phyloP scores from a whole-genome alignment of 2,113 vertebrate genomes.

The Prietella phreatophila region DNA sequence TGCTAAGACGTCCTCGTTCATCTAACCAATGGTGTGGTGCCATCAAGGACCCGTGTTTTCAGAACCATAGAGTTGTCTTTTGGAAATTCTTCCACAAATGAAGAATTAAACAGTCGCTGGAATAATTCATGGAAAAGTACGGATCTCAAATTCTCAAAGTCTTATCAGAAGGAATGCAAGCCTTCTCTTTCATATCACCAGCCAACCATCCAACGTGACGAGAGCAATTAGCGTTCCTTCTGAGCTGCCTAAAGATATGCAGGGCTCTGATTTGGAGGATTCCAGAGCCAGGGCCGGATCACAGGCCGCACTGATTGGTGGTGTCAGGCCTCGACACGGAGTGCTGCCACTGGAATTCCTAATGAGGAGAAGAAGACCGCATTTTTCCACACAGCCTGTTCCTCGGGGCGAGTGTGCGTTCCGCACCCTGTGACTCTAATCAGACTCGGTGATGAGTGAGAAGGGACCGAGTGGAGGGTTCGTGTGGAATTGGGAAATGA shows the following conservation, averaged over 20 bases:
- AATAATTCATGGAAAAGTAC: background rate
- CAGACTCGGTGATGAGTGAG: conserved; percentile 19
- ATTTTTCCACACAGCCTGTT: conserved; percentile 44
- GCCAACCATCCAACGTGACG: conserved; percentile 58
- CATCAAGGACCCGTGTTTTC: conserved; percentile 64
- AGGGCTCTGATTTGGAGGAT: conserved; percentile 54
- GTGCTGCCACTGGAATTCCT: conserved; percentile 61
- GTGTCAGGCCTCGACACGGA: conserved; percentile 63
- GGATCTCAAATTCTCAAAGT: background rate
- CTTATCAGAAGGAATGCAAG: conserved; percentile 4
- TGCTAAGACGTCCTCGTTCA: conserved; percentile 67
- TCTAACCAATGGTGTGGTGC: conserved; percentile 69
- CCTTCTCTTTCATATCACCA: conserved; percentile 37
- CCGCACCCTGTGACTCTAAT: conserved; percentile 8
- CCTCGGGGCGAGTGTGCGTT: background rate
- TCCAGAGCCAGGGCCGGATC: conserved; percentile 64
- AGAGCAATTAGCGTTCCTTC: conserved; percentile 58
- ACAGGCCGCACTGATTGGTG: conserved; percentile 68
- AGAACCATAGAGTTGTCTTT: background rate
- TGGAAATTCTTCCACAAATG: background rate
- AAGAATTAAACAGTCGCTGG: background rate
- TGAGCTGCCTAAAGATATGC: conserved; percentile 62
- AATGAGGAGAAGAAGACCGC: conserved; percentile 45
- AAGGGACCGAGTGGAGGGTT: background rate
- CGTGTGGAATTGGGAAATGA: background rate